Evolutionary conservation across 1,140 invertebrate genomes (phyloP), one percentile per base, ranked within the genome.

Genomic region (Brachionus asplanchnoidis): DNA sequence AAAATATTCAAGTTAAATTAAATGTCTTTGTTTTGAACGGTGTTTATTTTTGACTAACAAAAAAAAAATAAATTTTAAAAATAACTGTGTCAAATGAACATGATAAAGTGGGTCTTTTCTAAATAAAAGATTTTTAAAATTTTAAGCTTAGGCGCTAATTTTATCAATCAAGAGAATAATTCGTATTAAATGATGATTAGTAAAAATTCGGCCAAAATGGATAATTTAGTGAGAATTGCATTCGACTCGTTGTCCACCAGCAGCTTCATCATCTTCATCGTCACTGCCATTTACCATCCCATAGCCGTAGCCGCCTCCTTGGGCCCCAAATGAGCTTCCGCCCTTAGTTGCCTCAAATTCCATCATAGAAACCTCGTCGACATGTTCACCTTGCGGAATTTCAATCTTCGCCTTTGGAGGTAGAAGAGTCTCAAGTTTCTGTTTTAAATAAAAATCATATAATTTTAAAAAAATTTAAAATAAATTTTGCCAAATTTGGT

Each of bases 151-250:
- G 20, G n/a, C 53, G 53, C 53, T 73, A 42, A 73, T 40, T 73
- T 46, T 8, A 73, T 40, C 36, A 73, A 73, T 42, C n/a, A 73
- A 73, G 42, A 8, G 3, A 17, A 73, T 11, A 46, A 60, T 60
- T 23, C 46, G 14, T 53, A 53, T 60, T 60, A 60, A 60, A 20
- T 60, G 20, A 60, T 60, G 8, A 60, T 17, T 26, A 23, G n/a
- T 20, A 9, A 8, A 23, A 60, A 60, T 60, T 60, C n/a, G 53
- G 17, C 17, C n/a, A 60, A 9, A 60, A 60, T 20, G 20, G n/a
- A 60, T 77, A 23, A 14, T 36, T 75, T 84, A 84, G 68, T 84
- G 82, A 84, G 82, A 46, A 68, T 84, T 68, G 44, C 82, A 84
- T 70, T 84, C 60, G 20, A 84, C 82, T 53, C 66, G 17, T 32